phyloP scores from a whole-genome alignment of 2,113 vertebrate genomes.

The mouse (Mus musculus) region GRCm39 chr10:39403001-39403500 shows the following conservation, averaged over 20 bases:
- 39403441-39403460: background rate
- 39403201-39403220: background rate
- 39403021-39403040: background rate
- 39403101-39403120: background rate
- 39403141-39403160: conserved; percentile 32
- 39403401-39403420: background rate
- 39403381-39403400: too few species aligned
- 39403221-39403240: background rate
- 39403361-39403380: background rate
- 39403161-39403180: background rate
- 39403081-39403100: background rate
- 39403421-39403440: background rate
- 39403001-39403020: background rate
- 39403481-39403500: too few species aligned
- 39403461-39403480: background rate
- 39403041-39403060: background rate
- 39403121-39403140: background rate
- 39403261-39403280: background rate
- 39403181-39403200: background rate
- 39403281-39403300: background rate
- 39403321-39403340: background rate
- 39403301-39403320: background rate
- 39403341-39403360: background rate
- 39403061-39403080: background rate
- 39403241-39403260: background rate